Evolutionary conservation across 1,140 invertebrate genomes (phyloP), one percentile per base, ranked within the genome.

Genomic region (Patella vulgata): DNA sequence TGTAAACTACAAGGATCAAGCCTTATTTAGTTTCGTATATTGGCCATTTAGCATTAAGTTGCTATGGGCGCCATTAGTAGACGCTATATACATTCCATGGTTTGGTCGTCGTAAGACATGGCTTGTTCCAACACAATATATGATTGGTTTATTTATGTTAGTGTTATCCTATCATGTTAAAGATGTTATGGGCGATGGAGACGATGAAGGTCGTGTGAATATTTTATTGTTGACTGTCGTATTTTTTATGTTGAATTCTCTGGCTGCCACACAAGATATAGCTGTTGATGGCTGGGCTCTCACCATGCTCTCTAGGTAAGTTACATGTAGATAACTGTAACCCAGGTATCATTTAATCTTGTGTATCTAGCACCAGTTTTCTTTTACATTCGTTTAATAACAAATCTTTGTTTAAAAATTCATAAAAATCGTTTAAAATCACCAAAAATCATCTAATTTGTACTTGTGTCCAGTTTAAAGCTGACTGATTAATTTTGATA

Each of bases 201-300:
- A 70, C 23, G 62, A 51, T 12, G 23, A 14, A 59, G 76, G 75
- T 2, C 77, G 87, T n/a, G 93, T 95, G 0, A 91, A 93, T 78
- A 92, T 98, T 53, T 86, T 86, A 30, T 80, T 92, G 30, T 84
- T 99, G 5, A 97, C 96, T 8, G 71, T 88, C 23, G 87, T 95
- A 50, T 99, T 99, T 86, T 94, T 99, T 78, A 86, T 89, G 53
- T 86, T 99, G 1, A 98, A 98, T 77, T 97, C 99, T 74, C 86
- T 99, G 52, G 97, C 96, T 14, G 97, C 98, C 1, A 99, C 97
- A 25, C 98, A 99, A 87, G 98, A 99, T 85, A 99, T 99, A 80
- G 97, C 96, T 56, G 97, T 99, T 1, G 98, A 99, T 89, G 98
- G 98, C 3, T 99, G 98, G 98, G 97, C 97, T 1, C 85, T 99